phyloP scores from a whole-genome alignment of 2,113 vertebrate genomes.

The Micronycteris hirsuta region DNA sequence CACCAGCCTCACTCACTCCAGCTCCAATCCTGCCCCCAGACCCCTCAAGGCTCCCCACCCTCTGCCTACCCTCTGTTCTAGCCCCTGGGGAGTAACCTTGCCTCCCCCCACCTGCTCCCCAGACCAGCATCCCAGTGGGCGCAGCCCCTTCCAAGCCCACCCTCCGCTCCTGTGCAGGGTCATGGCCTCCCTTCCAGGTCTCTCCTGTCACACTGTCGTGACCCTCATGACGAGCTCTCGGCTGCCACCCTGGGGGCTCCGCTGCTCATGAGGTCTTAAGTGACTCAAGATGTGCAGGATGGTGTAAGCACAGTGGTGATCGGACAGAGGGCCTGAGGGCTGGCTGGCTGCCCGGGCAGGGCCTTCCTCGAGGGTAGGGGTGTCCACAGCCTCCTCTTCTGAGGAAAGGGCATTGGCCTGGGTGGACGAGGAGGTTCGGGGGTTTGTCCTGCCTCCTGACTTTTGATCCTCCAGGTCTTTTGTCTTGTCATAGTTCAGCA shows the following conservation, averaged over 20 bases:
- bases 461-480: slow-evolving; percentile 94
- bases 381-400: background rate
- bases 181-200: slow-evolving; percentile 81
- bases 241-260: slow-evolving; percentile 87
- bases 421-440: slow-evolving; percentile 85
- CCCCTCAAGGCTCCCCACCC: background rate
- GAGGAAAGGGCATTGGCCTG: slow-evolving; percentile 81
- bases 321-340: slow-evolving; percentile 83
- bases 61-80: background rate
- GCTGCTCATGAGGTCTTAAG: slow-evolving; percentile 92
- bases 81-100: slow-evolving; percentile 50
- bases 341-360: slow-evolving; percentile 78
- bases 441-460: slow-evolving; percentile 86
- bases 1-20: background rate
- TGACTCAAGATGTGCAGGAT: slow-evolving; percentile 98
- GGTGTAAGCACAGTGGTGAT: slow-evolving; percentile 98
- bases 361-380: slow-evolving; percentile 69
- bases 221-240: slow-evolving; percentile 99
- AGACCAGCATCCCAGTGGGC: background rate
- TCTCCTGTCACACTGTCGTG: slow-evolving; percentile 92
- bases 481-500: slow-evolving; percentile 97
- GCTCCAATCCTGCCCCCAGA: slow-evolving; percentile 10
- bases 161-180: background rate
- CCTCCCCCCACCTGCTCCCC: slow-evolving; percentile 65
- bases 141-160: background rate